phyloP scores from a whole-genome alignment of 2,888 invertebrate species.

The Dicranocentrus wangi region DNA sequence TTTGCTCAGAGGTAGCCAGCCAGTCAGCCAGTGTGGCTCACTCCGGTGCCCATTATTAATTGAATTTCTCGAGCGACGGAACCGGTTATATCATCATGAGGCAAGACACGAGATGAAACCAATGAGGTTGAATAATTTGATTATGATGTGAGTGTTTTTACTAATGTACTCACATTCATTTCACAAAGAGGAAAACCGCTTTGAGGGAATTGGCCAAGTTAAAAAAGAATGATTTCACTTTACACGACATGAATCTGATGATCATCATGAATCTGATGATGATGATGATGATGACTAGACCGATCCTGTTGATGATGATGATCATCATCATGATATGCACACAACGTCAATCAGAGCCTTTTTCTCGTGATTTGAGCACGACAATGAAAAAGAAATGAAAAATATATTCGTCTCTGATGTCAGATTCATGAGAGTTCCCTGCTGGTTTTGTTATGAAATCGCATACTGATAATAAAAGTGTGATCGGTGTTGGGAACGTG shows the following conservation, averaged over 20 bases:
- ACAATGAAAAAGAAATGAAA: neutral
- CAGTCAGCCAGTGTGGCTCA: slow-evolving; percentile 10
- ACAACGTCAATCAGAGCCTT: slow-evolving; percentile 37
- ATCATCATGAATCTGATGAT: too few species aligned
- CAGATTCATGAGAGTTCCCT: slow-evolving; percentile 54
- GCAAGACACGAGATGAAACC: neutral
- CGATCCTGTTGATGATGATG: too few species aligned
- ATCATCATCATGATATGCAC: neutral
- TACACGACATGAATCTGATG: neutral
- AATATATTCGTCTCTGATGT: slow-evolving; percentile 5
- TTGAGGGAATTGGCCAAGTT: slow-evolving; percentile 19
- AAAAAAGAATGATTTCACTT: too few species aligned
- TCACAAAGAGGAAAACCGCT: slow-evolving; percentile 6
- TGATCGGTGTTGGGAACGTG: too few species aligned
- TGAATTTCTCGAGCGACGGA: slow-evolving; percentile 37
- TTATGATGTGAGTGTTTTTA: slow-evolving; percentile 58
- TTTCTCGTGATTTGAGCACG: slow-evolving; percentile 25
- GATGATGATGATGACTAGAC: too few species aligned
- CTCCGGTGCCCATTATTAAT: slow-evolving; percentile 27
- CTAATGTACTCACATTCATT: slow-evolving; percentile 29
- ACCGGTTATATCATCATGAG: slow-evolving; percentile 38
- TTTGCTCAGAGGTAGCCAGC: slow-evolving; percentile 19
- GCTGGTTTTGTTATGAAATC: slow-evolving; percentile 55
- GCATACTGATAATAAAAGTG: slow-evolving; percentile 28
- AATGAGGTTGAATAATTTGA: slow-evolving; percentile 52